Base-by-base conservation (phyloP, 2,888 invertebrate genomes). In the Dynastes hyllus region DNA sequence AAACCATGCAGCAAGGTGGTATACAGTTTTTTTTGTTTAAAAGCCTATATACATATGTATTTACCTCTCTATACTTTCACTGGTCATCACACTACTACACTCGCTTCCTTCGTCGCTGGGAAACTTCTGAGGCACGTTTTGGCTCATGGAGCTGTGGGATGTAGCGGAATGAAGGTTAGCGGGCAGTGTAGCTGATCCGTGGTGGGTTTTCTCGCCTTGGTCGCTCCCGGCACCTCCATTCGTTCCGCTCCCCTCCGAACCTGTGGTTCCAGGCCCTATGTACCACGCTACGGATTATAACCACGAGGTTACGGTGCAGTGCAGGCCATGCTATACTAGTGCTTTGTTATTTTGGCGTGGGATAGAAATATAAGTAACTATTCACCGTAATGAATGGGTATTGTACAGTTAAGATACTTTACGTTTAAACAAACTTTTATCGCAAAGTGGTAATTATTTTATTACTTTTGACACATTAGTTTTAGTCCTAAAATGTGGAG, bases 31-130 rank as follows among this genome's bases (percentile, higher is more conserved):
- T 3, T 37, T 3, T 37, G 4, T 37, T 37, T 37, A 37, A 6
- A 37, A 37, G 6, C 37, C 37, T 5, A 37, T 37, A 6, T 6
- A 5, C 0, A 6, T 45, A 8, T 45, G 45, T 63, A 29, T 29
- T 89, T 84, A 92, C 92, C 92, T 92, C 63, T 93, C 94, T 78
- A 92, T 93, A 81, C 94, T 95, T 85, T 96, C 96, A 85, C 96
- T 96, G 51, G 96, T 96, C 77, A 96, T 96, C 77, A 96, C 96
- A 77, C 95, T 95, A 82, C 96, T 96, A 86, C 95, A 96, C 81
- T 96, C 96, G 83, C 95, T 96, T 73, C 95, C 95, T 84, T 96
- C 94, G 84, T 94, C 95, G 53, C 95, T 95, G 78, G 95, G 94
- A 89, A 93, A 95, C 90, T 95, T 95, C 81, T 91, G 91, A 37